Conservation (phyloP, 2,888 invertebrate genomes). For the Amiota minor region DNA sequence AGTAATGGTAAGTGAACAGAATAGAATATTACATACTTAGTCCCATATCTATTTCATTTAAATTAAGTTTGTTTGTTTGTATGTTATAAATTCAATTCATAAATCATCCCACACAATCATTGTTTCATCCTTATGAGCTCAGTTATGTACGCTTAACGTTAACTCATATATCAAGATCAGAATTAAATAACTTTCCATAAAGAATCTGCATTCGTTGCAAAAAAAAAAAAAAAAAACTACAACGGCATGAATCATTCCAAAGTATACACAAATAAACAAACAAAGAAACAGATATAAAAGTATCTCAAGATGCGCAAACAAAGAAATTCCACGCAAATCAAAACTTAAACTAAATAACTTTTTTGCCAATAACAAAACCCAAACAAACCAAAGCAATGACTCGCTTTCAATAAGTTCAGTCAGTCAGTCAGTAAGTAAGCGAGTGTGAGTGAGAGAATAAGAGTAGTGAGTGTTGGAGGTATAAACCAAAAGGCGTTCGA, state of each 20-base stretch:
- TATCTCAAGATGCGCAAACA: not conserved
- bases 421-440: not conserved
- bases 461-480: not conserved
- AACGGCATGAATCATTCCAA: slow-evolving; percentile 19
- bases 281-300: slow-evolving; percentile 14
- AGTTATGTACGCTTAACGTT: slow-evolving; percentile 26
- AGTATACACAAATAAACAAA: slow-evolving; percentile 3
- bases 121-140: slow-evolving; percentile 9
- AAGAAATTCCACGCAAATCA: slow-evolving; percentile 24
- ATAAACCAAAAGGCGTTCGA: not conserved
- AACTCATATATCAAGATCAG: slow-evolving; percentile 12
- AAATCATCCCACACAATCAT: not conserved
- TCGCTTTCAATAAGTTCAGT: slow-evolving; percentile 5
- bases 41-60: too few relatives aligned
- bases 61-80: too few relatives aligned
- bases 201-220: not conserved
- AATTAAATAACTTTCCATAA: slow-evolving; percentile 43
- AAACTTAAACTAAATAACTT: slow-evolving; percentile 8
- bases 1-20: slow-evolving; percentile 74
- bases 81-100: too few relatives aligned
- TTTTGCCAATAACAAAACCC: not conserved
- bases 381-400: not conserved
- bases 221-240: slow-evolving; percentile 10
- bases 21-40: too few relatives aligned
- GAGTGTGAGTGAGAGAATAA: too few relatives aligned